phyloP scores from a whole-genome alignment of 35 echinoderm and acorn worm species.

The Heliocidaris tuberculata region DNA sequence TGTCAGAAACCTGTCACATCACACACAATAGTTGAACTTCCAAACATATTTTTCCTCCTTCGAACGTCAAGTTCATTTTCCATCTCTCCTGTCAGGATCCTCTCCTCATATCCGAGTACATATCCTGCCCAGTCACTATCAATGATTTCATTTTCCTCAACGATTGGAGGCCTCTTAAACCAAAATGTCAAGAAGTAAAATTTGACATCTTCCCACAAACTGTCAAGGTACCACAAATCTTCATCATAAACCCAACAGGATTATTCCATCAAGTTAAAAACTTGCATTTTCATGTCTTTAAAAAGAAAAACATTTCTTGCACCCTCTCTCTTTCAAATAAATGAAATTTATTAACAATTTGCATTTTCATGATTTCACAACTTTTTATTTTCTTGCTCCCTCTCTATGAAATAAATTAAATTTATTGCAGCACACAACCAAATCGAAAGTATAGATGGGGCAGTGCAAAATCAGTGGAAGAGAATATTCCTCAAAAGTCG shows the following conservation, averaged over 20 bases:
- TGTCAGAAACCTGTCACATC: not conserved
- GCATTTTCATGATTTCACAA: too few relatives aligned
- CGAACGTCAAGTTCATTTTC: not conserved
- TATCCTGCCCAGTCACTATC: not conserved
- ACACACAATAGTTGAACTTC: conserved; percentile 16
- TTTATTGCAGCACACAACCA: too few relatives aligned
- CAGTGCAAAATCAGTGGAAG: too few relatives aligned
- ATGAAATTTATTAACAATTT: too few relatives aligned
- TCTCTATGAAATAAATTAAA: too few relatives aligned
- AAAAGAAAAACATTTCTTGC: too few relatives aligned
- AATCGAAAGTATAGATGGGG: too few relatives aligned
- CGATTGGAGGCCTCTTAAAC: not conserved
- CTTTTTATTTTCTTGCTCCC: too few relatives aligned
- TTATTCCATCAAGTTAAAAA: not conserved
- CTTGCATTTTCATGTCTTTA: not conserved
- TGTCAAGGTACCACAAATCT: not conserved
- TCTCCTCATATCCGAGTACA: not conserved
- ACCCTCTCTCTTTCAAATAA: too few relatives aligned
- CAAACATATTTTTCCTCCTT: conserved; percentile 1
- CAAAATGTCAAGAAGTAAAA: not conserved
- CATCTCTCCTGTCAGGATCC: not conserved
- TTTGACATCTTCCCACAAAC: not conserved
- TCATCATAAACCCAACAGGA: not conserved
- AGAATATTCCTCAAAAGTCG: too few relatives aligned
- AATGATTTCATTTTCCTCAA: conserved; percentile 5